These are phyloP conservation scores for Bombus waltoni DNA, from an alignment of 1,140 invertebrate species.

Conservation along the genomic window DNA sequence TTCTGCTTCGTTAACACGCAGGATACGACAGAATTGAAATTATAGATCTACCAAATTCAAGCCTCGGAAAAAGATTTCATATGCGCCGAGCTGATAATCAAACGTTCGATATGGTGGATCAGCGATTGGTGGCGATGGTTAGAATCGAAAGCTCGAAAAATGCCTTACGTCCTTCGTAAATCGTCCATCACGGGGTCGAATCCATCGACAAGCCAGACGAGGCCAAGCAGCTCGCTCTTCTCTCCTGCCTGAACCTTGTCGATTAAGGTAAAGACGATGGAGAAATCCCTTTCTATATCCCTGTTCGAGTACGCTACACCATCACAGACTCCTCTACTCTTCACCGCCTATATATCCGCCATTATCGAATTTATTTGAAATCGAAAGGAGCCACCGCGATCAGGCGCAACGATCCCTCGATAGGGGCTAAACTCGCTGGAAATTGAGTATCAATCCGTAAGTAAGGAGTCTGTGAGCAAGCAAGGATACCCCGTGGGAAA, in stretches of 20 bases:
- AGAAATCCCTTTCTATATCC: slow-evolving; percentile 51
- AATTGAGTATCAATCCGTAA: slow-evolving; percentile 79
- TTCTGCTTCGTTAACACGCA: no score
- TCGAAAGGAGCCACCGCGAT: slow-evolving; percentile 67
- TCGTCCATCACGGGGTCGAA: background rate
- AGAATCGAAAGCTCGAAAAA: background rate
- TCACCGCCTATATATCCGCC: slow-evolving; percentile 51
- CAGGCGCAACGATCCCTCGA: slow-evolving; percentile 71
- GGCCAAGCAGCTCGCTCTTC: background rate
- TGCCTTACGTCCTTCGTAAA: background rate
- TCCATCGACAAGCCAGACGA: slow-evolving; percentile 29
- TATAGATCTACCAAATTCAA: background rate
- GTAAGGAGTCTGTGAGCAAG: slow-evolving; percentile 69
- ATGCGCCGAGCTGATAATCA: background rate
- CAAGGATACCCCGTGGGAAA: slow-evolving; percentile 74
- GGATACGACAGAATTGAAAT: background rate
- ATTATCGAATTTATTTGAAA: slow-evolving; percentile 76
- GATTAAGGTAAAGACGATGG: slow-evolving; percentile 67
- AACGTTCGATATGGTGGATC: background rate
- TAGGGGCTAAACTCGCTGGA: slow-evolving; percentile 75
- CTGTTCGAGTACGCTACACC: background rate
- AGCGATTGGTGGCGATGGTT: background rate
- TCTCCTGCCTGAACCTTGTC: slow-evolving; percentile 40
- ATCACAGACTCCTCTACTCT: background rate
- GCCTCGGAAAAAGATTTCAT: background rate